These are phyloP conservation scores for Creontiades dilutus DNA, from an alignment of 2,888 invertebrate species.

Conservation along the genomic window DNA sequence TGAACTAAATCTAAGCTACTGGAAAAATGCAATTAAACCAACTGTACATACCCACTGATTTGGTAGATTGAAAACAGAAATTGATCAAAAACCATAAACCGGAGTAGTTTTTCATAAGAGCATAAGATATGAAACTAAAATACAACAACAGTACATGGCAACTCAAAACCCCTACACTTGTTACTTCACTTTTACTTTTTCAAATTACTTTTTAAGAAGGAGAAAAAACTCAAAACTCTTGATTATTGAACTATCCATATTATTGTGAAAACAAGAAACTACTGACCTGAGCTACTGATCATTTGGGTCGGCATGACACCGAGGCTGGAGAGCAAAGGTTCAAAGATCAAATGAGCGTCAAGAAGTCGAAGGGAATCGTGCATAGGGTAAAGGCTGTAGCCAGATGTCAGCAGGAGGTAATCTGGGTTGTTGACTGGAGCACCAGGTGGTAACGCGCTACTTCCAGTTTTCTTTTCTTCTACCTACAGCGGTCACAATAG, in stretches of 20 bases:
- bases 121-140: too few relatives aligned
- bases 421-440: constrained; percentile 75
- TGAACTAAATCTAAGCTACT: background rate
- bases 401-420: constrained; percentile 77
- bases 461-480: constrained; percentile 55
- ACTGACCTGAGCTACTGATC: constrained; percentile 77
- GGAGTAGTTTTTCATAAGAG: too few relatives aligned
- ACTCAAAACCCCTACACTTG: too few relatives aligned
- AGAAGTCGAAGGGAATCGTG: constrained; percentile 91
- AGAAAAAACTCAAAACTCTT: too few relatives aligned
- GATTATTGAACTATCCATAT: background rate
- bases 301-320: constrained; percentile 95
- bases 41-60: constrained; percentile 26
- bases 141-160: too few relatives aligned
- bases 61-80: constrained; percentile 22
- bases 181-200: too few relatives aligned
- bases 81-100: background rate
- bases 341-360: constrained; percentile 96
- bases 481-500: background rate
- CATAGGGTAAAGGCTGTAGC: constrained; percentile 86
- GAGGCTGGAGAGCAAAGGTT: constrained; percentile 92
- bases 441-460: constrained; percentile 20
- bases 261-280: background rate
- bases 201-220: too few relatives aligned
- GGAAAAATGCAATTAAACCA: background rate